Percentiles rank a stretch among this genome's conserved stretches.
Conservation (phyloP, 2,797 vertebrate species). For the Acanthiza pusilla region DNA sequence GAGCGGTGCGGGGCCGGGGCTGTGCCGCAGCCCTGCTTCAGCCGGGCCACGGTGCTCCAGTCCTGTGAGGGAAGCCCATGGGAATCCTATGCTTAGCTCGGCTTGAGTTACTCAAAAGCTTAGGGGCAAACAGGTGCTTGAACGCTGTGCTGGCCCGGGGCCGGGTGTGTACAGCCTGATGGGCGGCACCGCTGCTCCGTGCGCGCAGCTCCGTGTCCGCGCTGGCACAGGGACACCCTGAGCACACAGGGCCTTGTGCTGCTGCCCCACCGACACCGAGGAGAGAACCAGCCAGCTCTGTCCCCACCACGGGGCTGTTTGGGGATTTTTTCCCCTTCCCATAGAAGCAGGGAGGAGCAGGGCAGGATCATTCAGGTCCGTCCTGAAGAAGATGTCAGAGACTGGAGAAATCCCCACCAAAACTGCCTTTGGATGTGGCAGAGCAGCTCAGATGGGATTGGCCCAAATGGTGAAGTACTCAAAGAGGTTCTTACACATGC, state of each 20-base stretch:
- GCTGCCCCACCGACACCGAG: fast-evolving
- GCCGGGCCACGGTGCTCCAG: fast-evolving
- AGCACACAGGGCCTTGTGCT: background rate
- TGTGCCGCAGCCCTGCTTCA: fast-evolving
- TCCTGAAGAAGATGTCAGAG: background rate
- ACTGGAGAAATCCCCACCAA: background rate
- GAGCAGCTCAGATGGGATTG: background rate
- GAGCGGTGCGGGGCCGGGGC: fast-evolving
- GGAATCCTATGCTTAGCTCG: background rate
- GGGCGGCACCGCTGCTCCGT: fast-evolving
- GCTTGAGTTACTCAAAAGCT: background rate
- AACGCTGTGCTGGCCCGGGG: background rate
- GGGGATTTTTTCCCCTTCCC: background rate
- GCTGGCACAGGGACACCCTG: background rate
- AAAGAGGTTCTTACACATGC: background rate
- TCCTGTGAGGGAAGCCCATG: background rate
- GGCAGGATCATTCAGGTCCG: background rate
- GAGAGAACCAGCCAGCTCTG: background rate
- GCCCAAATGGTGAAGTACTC: background rate
- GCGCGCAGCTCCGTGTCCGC: fast-evolving
- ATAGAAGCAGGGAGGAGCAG: background rate
- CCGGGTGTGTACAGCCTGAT: background rate
- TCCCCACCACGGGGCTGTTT: too few relatives aligned
- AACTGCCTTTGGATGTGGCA: background rate
- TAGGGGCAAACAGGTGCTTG: background rate